Conservation (phyloP, 2,888 invertebrate species). For the Caenorhabditis sp. region DNA sequence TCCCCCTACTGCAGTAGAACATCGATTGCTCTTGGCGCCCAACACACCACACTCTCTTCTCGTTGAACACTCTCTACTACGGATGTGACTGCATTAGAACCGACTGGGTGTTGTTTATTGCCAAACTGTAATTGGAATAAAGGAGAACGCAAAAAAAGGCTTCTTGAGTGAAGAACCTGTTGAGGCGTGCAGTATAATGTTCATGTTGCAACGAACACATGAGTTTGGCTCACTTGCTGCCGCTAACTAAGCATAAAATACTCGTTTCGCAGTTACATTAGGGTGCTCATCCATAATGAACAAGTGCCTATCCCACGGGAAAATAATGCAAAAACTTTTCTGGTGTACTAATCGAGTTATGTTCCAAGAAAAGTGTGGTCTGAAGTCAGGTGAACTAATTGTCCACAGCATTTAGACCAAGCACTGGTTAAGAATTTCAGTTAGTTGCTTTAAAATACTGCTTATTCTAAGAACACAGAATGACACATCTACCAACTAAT, state of each 20-base stretch:
- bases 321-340: neutral
- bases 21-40: constrained; percentile 51
- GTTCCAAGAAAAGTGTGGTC: neutral
- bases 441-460: too few species aligned
- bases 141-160: constrained; percentile 1
- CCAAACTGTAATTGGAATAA: constrained; percentile 46
- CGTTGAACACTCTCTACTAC: constrained; percentile 29
- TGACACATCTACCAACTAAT: too few species aligned
- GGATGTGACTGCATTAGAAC: neutral
- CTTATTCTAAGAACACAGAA: too few species aligned
- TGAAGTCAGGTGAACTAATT: neutral
- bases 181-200: neutral
- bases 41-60: constrained; percentile 14
- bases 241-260: neutral
- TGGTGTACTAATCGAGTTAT: neutral
- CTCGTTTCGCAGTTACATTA: neutral
- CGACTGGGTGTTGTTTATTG: constrained; percentile 19
- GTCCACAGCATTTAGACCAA: neutral
- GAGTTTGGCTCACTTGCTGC: neutral
- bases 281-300: too few species aligned
- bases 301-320: too few species aligned
- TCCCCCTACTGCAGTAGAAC: constrained; percentile 38
- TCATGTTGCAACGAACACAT: neutral
- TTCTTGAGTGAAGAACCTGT: neutral
- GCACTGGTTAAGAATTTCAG: too few species aligned